Evolutionary conservation across 2,113 vertebrate species (phyloP).

Genomic region (Numida meleagris): DNA sequence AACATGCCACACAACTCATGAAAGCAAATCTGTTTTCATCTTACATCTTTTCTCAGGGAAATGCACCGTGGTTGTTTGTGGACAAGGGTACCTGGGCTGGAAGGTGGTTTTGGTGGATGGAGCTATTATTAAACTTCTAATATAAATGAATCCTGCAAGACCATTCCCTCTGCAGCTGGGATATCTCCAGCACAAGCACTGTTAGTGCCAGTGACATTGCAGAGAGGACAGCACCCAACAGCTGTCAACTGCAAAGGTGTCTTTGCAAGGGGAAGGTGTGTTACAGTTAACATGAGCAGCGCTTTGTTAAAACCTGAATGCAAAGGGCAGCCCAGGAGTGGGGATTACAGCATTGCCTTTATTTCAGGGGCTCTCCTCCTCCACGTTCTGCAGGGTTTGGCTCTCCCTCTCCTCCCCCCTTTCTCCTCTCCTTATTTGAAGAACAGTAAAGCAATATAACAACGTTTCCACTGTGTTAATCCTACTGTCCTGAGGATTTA

Average conservation of each 20-base stretch:
- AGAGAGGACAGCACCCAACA: not conserved
- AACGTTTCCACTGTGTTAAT: slow-evolving; percentile 45
- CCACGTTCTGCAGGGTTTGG: not conserved
- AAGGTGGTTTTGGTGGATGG: not conserved
- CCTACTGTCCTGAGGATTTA: slow-evolving; percentile 31
- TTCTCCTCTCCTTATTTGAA: not conserved
- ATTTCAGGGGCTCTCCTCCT: not conserved
- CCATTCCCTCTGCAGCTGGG: not conserved
- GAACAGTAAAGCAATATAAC: slow-evolving; percentile 46
- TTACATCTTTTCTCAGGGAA: not conserved
- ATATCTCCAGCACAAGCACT: not conserved
- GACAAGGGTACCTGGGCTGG: not conserved
- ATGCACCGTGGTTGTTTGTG: not conserved
- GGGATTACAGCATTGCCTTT: not conserved
- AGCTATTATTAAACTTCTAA: not conserved
- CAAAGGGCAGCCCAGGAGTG: not conserved
- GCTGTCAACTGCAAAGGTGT: not conserved
- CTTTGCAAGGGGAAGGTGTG: not conserved
- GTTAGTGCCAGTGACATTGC: not conserved
- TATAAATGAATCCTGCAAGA: not conserved
- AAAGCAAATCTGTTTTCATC: not conserved
- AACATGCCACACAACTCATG: not conserved
- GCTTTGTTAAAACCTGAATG: not conserved
- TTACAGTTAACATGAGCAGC: not conserved
- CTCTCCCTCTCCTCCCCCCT: not conserved